Base-by-base conservation (phyloP, 1,140 invertebrate genomes). In the Caenorhabditis latens region DNA sequence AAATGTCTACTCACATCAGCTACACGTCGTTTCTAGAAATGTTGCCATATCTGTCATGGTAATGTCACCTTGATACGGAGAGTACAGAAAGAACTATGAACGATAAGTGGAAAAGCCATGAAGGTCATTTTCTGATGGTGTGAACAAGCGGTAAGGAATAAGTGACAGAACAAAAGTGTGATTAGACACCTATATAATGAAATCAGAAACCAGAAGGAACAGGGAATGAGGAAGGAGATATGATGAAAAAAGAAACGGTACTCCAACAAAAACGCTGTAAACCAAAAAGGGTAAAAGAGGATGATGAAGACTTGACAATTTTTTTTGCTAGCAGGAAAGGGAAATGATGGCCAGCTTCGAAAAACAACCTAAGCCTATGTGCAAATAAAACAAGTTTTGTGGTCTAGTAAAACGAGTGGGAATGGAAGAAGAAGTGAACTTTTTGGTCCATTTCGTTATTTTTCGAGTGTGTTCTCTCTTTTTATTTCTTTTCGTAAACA, bases 311-410 rank as follows among this genome's bases (percentile, higher is more conserved):
- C 57, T 58, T 58, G 61, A 63, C 24, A 11, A 63, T 32, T 13
- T 53, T 40, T 67, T 79, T 79, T 79, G 46, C 71, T 5, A 50
- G n/a, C 3, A 50, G 11, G 4, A 24, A 32, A 63, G 43, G n/a
- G 46, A 50, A 79, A 50, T 16, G 19, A 75, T 46, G n/a, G 46
- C 21, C 40, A 19, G 16, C 67, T 79, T 79, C 24, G 46, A 48
- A 79, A 79, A 79, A 79, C 71, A 79, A 79, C 71, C 71, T 79
- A 50, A 79, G 71, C 46, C 11, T 79, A 32, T 79, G 71, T 79
- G 71, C 71, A 79, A 79, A 79, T 50, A 79, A 79, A 79, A 79
- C n/a, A 50, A 79, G n/a, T 65, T 53, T 67, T 42, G 63, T 67
- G 63, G 63, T 67, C 14, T 46, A 46, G 43, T 79, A 50, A 79